These are phyloP conservation scores for Platyrinchus mystaceus DNA, from an alignment of 2,797 vertebrate genomes.

Conservation along the genomic window DNA sequence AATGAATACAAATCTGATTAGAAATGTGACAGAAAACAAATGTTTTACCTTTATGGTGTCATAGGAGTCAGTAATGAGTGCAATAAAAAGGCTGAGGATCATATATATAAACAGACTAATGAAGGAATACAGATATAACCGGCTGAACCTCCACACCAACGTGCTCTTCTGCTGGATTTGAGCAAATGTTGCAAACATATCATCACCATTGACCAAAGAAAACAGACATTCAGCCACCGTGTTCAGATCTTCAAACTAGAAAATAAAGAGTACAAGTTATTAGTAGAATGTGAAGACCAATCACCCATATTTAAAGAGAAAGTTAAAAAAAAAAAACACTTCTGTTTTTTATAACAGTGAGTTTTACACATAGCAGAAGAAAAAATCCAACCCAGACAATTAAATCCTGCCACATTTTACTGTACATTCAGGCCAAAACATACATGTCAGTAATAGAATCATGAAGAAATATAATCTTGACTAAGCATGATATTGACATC, in stretches of 20 bases:
- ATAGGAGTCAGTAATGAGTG: conserved; percentile 94
- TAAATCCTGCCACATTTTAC: neutral
- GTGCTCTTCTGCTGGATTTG: conserved; percentile 90
- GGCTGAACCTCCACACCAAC: conserved; percentile 93
- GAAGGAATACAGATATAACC: conserved; percentile 93
- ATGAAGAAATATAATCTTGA: neutral
- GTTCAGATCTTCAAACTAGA: conserved; percentile 91
- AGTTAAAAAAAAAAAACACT: too few species aligned
- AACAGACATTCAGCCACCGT: conserved; percentile 95
- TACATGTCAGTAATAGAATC: neutral
- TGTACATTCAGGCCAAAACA: neutral
- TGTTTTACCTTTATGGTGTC: conserved; percentile 93
- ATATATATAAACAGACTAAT: conserved; percentile 98
- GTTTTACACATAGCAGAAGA: neutral
- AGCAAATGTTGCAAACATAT: conserved; percentile 96
- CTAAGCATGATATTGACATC: neutral
- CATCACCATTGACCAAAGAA: conserved; percentile 93
- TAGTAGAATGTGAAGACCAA: neutral
- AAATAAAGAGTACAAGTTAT: neutral
- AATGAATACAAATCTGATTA: neutral
- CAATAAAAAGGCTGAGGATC: conserved; percentile 97
- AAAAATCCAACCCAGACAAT: neutral
- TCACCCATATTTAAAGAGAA: neutral
- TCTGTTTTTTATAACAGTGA: neutral
- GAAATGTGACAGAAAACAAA: neutral